A percentile compares a stretch with the other conserved stretches of the same genome.
Evolutionary conservation across 92 coral and sea anemone genomes (phyloP).

Genomic region (Epizoanthus rinbou): DNA sequence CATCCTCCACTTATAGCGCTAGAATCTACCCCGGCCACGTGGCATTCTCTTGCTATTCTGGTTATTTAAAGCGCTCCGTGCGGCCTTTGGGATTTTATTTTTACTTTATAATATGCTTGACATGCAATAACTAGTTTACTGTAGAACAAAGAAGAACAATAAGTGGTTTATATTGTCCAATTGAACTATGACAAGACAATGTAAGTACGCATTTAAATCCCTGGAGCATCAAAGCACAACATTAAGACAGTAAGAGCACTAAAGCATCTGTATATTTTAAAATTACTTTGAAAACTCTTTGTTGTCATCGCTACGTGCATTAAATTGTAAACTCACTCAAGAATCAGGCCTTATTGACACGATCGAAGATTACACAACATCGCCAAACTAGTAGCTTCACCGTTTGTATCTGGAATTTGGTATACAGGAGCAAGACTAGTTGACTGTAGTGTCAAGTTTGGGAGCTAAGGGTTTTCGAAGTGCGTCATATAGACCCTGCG

Average conservation of each 20-base stretch:
- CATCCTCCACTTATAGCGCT: too few species aligned
- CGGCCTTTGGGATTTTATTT: too few species aligned
- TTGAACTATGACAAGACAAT: neutral
- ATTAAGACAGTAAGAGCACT: neutral
- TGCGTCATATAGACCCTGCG: too few species aligned
- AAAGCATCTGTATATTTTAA: slow-evolving; percentile 1
- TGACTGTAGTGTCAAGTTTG: too few species aligned
- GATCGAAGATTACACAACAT: neutral
- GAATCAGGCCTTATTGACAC: neutral
- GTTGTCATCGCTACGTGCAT: slow-evolving; percentile 11
- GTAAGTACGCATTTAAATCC: neutral
- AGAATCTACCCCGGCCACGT: too few species aligned
- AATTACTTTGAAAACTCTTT: neutral
- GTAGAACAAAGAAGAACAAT: too few species aligned
- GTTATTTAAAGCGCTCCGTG: too few species aligned
- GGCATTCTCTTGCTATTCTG: too few species aligned
- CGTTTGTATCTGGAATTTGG: neutral
- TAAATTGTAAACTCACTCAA: neutral
- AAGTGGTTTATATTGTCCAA: neutral
- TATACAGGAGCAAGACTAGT: too few species aligned
- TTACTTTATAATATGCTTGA: too few species aligned
- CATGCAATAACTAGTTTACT: too few species aligned
- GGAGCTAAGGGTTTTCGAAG: too few species aligned
- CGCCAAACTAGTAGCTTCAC: neutral
- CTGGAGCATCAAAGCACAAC: neutral